Percentiles rank a stretch among this genome's conserved stretches.
Evolutionary conservation across 1,140 invertebrate species (phyloP).

Genomic region (Copidosoma floridanum): DNA sequence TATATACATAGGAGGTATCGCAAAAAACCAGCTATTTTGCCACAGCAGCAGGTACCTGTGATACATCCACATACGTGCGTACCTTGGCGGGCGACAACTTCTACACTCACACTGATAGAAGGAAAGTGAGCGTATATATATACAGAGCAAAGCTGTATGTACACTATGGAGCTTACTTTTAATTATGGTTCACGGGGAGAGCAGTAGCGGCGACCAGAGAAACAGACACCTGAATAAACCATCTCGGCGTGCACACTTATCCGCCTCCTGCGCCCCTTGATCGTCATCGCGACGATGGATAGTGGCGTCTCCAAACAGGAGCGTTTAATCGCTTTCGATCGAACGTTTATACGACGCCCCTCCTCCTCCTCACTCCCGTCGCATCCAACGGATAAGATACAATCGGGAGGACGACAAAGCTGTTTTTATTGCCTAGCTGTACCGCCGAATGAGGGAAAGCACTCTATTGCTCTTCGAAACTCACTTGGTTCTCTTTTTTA

Average conservation of each 20-base stretch:
- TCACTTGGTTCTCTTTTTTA: not conserved
- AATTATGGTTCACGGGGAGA: conserved; percentile 34
- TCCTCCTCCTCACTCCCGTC: too few species aligned
- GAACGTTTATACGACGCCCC: conserved; percentile 25
- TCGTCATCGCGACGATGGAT: not conserved
- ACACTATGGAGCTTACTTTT: conserved; percentile 35
- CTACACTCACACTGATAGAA: too few species aligned
- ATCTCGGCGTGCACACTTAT: conserved; percentile 11
- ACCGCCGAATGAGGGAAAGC: conserved; percentile 6
- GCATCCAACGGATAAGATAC: conserved; percentile 29
- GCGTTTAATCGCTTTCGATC: conserved; percentile 28
- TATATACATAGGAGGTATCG: too few species aligned
- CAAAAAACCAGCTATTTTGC: too few species aligned
- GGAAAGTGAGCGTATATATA: conserved; percentile 25
- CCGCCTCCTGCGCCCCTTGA: not conserved
- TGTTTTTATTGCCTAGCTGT: conserved; percentile 23
- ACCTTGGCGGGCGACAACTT: too few species aligned
- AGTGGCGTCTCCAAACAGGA: conserved; percentile 16
- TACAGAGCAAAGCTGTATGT: too few species aligned
- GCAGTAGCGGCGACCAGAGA: too few species aligned
- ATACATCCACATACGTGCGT: too few species aligned
- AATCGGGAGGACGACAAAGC: conserved; percentile 5
- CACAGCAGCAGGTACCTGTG: too few species aligned
- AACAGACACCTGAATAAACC: conserved; percentile 43
- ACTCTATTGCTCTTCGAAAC: not conserved